Evolutionary conservation across 37 sponge, comb jelly and placozoan genomes (phyloP), one percentile per base, ranked within the genome.

Genomic region (Oopsacas minuta): DNA sequence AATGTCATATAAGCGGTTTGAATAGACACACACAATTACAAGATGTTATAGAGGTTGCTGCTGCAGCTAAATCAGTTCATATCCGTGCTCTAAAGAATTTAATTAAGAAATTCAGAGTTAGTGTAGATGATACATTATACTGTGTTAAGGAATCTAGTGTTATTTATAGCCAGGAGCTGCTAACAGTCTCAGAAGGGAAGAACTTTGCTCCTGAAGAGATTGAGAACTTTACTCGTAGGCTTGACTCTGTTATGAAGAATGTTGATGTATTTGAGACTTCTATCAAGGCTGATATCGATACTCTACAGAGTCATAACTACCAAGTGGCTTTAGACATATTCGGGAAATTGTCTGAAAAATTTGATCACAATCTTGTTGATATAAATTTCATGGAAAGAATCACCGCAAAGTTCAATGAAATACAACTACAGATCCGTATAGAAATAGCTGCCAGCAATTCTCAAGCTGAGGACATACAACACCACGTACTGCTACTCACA

Each of bases 121-220:
- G 28, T 12, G 1, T 61, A 7, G 75, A 61, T 61, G 75, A 61
- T n/a, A 61, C 75, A 5, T n/a, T 61, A 5, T 61, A 25, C 75
- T 7, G 32, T 3, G 75, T 61, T 12, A 61, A 61, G 28, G 28
- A 61, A 61, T 3, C 75, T 32, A 61, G 28, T n/a, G 75, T 34
- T n/a, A n/a, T 61, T 3, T 61, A 20, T n/a, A 61, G 75, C 5
- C 5, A 10, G 1, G 28, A 61, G 32, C 30, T 61, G 22, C 22
- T 32, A 82, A 30, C 86, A 51, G 92, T 94, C 39, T 85, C 89
- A 39, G 88, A 92, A 69, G 95, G 92, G 83, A 92, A 92, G 0
- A 94, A 94, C 53, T 94, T 90, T 52, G 86, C 91, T 38, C 91
- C 82, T 0, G 91, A 94, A 30, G 95, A 94, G 52, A 86, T 87